phyloP scores from a whole-genome alignment of 2,797 vertebrate species.

The Fistularia tabacaria region DNA sequence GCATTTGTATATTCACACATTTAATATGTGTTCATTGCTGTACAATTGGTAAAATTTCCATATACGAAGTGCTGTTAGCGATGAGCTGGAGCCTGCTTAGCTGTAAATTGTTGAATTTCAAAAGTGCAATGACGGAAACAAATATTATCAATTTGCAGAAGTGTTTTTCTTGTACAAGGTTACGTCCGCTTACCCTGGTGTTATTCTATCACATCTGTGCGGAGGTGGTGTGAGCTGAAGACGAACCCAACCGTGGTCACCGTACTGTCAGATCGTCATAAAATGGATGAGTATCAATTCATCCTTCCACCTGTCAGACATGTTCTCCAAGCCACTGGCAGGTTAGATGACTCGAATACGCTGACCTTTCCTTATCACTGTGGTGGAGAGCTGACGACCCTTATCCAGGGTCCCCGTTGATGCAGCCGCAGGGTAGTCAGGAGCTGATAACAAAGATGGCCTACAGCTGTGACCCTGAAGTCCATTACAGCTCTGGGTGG shows the following conservation, averaged over 20 bases:
- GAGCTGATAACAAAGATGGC: conserved; percentile 72
- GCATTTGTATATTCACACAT: no score
- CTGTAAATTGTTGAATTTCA: no score
- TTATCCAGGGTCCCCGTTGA: conserved; percentile 66
- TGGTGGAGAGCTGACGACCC: conserved; percentile 63
- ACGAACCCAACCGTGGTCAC: not conserved
- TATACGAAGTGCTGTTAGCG: no score
- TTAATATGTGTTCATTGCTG: no score
- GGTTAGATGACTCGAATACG: conserved; percentile 54
- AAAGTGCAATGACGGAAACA: no score
- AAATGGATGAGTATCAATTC: conserved; percentile 34
- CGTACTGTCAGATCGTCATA: conserved; percentile 8
- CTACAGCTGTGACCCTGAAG: conserved; percentile 71
- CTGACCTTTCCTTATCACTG: conserved; percentile 77
- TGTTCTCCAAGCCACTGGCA: conserved; percentile 56
- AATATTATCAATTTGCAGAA: not conserved
- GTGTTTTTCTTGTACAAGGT: no score
- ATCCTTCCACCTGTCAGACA: conserved; percentile 21
- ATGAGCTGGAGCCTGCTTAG: no score
- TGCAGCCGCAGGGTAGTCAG: conserved; percentile 54
- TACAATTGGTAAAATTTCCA: no score
- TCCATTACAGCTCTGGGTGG: conserved; percentile 50
- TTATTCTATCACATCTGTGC: no score
- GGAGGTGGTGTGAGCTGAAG: no score
- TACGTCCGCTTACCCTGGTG: no score